Percentiles rank a stretch among this genome's conserved stretches.
Conservation (phyloP, 2,113 vertebrate species). For the Platycercus adscitus region DNA sequence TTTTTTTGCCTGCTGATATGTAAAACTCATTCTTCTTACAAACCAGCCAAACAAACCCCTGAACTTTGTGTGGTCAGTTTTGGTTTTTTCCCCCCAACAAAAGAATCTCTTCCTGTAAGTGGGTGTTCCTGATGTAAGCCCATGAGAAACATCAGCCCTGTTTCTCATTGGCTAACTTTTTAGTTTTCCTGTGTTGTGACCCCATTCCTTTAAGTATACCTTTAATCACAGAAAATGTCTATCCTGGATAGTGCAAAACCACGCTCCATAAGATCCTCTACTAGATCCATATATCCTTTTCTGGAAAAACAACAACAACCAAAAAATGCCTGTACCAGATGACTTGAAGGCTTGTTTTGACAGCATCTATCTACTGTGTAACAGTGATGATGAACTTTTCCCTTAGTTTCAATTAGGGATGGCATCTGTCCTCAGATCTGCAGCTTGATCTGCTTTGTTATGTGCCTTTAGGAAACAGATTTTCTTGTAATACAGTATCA, state of each 20-base stretch:
- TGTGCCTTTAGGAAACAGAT: not conserved
- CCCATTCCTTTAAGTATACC: fast-evolving
- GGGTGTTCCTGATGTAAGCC: not conserved
- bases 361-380: not conserved
- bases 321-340: not conserved
- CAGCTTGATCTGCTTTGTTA: not conserved
- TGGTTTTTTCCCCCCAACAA: not conserved
- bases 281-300: not conserved
- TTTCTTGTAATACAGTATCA: not conserved
- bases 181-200: not conserved
- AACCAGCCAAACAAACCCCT: not conserved
- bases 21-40: not conserved
- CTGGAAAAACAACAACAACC: not conserved
- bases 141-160: not conserved
- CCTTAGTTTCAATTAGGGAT: not conserved
- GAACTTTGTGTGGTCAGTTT: not conserved
- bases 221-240: not conserved
- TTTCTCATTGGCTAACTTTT: not conserved
- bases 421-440: not conserved
- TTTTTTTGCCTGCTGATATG: not conserved
- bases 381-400: not conserved
- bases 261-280: not conserved
- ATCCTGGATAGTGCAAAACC: not conserved
- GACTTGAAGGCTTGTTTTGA: conserved; percentile 7
- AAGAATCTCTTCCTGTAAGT: not conserved